Evolutionary conservation across 2,888 invertebrate genomes (phyloP), one percentile per base, ranked within the genome.

Genomic region (Netelia virgata): DNA sequence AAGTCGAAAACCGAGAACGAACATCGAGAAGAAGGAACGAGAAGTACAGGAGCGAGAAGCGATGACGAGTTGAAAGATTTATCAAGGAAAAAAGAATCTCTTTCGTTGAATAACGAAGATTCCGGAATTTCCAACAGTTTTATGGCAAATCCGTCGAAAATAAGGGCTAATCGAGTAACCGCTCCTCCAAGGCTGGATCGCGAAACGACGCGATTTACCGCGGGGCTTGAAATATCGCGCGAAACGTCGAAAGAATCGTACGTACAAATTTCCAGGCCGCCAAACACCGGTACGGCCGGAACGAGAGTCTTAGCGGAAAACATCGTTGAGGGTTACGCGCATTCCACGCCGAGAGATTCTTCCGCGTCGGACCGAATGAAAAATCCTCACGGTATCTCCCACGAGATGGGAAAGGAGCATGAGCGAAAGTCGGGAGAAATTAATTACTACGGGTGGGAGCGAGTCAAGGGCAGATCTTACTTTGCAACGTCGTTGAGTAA

Each of bases 391-490:
- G 10, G 14, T 6, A n/a, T n/a, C 6, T 43, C 41, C 16, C 14
- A n/a, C 14, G 28, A 47, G 41, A 36, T 10, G 14, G 20, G 14
- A 47, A 76, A 73, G 18, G 18, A 57, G 55, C n/a, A 57, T 16
- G 68, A 16, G 23, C 47, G 14, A 41, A 59, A 74, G 23, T 9
- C 36, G 10, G 20, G n/a, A n/a, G 14, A 43, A 69, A 74, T 78
- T 47, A 73, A 77, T 81, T 64, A 78, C 43, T 64, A 9, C 18
- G 23, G 10, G n/a, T 43, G 36, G 3, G 36, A 3, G 55, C 68
- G 28, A 53, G 36, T 28, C n/a, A 20, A 61, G 50, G 28, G 20
- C 41, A 36, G 14, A 74, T 64, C 53, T 59, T 36, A 18, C 36
- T 50, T 50, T 14, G 59, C 43, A 55, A 69, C 72, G 20, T 20